Evolutionary conservation across 2,113 vertebrate genomes (phyloP).

Genomic region (Vulpes lagopus): DNA sequence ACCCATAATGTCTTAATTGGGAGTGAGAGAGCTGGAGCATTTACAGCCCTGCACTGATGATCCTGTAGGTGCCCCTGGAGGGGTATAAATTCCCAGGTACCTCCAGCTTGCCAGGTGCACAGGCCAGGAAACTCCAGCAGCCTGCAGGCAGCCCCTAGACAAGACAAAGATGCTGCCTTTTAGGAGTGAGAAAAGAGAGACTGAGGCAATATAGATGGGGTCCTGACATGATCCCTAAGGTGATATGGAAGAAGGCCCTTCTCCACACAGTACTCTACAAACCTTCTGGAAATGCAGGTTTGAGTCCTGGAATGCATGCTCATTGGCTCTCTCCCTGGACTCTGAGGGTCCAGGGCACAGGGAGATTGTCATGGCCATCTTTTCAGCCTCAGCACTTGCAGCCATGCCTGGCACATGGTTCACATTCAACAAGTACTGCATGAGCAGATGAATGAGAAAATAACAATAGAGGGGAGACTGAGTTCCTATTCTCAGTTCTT

Average conservation of each 20-base stretch:
- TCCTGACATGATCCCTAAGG: neutral
- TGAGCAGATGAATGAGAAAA: neutral
- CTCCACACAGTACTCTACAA: neutral
- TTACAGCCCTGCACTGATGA: neutral
- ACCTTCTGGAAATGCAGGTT: neutral
- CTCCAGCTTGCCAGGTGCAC: neutral
- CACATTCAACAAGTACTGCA: neutral
- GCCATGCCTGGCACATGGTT: neutral
- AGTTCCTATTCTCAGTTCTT: neutral
- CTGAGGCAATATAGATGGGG: neutral
- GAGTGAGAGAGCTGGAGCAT: neutral
- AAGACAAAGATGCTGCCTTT: neutral
- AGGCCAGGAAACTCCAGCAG: neutral
- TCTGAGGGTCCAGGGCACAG: neutral
- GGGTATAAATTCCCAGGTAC: neutral
- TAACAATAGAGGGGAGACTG: neutral
- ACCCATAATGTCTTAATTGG: neutral
- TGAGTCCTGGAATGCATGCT: rapidly evolving
- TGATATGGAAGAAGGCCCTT: neutral
- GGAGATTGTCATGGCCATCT: neutral
- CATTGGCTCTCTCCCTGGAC: neutral
- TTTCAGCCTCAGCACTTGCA: neutral
- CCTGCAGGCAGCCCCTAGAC: neutral
- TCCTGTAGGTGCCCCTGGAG: neutral
- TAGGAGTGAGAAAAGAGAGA: neutral